Evolutionary conservation across 2,888 invertebrate species (phyloP), one percentile per base, ranked within the genome.

Genomic region (Aricia artaxerxes): DNA sequence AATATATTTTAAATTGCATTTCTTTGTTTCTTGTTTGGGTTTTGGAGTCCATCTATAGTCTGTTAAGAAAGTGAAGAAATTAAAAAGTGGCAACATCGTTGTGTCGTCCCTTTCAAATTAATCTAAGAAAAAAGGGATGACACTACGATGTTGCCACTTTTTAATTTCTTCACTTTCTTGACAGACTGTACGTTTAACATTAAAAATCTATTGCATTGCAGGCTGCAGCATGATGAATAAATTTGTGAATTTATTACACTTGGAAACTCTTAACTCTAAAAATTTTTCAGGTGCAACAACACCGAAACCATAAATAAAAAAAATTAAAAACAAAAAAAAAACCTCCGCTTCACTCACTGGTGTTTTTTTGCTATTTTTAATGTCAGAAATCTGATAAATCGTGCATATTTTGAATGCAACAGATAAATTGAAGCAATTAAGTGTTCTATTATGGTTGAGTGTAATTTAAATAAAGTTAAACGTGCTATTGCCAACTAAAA

Each of bases 361-460:
- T 94, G 94, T 94, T 82, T 94, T 49, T 93, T 94, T 76, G 76
- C 90, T 92, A 90, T 92, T 94, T 93, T 94, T 94, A 90, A 93
- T 94, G 93, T 94, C 94, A 94, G 89, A 92, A 91, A 82, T 86
- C 88, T 91, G 91, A 92, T 93, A 92, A 93, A 92, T 93, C 89
- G 91, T 92, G 92, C 92, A 91, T 93, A 92, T 91, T 92, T 94
- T 91, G 90, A 91, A 90, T 92, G 93, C 92, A 93, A 93, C 91
- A 93, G 92, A 89, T 93, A 90, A 88, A 92, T 92, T 90, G 91
- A 91, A 88, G 90, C 85, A 88, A 86, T 90, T 90, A 86, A 88
- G 90, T 91, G 88, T 87, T 87, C 84, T 92, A 94, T 91, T 94
- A 94, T 94, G 94, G 91, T 89, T 90, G 90, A 90, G 90, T 88